Conservation (phyloP, 2,888 invertebrate species). For the Lymantria monacha region DNA sequence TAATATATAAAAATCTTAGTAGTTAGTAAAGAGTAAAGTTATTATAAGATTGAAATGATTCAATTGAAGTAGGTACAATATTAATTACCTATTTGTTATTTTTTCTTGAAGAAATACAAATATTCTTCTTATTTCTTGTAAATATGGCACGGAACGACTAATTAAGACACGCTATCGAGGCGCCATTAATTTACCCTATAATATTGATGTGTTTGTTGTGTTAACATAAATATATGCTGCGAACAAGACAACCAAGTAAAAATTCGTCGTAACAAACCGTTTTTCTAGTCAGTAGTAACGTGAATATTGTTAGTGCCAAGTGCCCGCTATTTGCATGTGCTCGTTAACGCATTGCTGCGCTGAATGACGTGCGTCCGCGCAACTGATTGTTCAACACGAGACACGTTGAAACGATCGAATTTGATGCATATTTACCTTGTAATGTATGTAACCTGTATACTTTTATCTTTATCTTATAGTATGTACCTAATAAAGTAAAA, state of each 20-base stretch:
- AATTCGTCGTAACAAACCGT: constrained; percentile 42
- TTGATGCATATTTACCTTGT: constrained; percentile 41
- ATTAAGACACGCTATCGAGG: too few species aligned
- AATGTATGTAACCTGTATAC: constrained; percentile 27
- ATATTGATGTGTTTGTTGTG: too few species aligned
- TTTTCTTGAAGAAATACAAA: too few species aligned
- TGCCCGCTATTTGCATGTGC: constrained; percentile 73
- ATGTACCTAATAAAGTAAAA: constrained; percentile 33
- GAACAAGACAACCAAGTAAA: not conserved
- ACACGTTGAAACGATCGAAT: constrained; percentile 35
- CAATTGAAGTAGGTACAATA: too few species aligned
- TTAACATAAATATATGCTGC: too few species aligned
- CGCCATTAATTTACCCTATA: too few species aligned
- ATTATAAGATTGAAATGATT: too few species aligned
- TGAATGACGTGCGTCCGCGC: constrained; percentile 68
- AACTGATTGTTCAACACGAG: constrained; percentile 56
- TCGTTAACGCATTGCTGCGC: constrained; percentile 74
- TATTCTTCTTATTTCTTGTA: too few species aligned
- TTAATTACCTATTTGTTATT: too few species aligned
- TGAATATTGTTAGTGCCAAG: constrained; percentile 69
- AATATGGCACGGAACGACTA: too few species aligned
- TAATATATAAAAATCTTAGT: too few species aligned
- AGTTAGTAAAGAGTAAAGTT: too few species aligned
- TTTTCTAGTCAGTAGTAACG: constrained; percentile 33
- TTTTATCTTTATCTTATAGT: constrained; percentile 38